Evolutionary conservation across 2,797 vertebrate genomes (phyloP).

Genomic region (Artibeus jamaicensis): DNA sequence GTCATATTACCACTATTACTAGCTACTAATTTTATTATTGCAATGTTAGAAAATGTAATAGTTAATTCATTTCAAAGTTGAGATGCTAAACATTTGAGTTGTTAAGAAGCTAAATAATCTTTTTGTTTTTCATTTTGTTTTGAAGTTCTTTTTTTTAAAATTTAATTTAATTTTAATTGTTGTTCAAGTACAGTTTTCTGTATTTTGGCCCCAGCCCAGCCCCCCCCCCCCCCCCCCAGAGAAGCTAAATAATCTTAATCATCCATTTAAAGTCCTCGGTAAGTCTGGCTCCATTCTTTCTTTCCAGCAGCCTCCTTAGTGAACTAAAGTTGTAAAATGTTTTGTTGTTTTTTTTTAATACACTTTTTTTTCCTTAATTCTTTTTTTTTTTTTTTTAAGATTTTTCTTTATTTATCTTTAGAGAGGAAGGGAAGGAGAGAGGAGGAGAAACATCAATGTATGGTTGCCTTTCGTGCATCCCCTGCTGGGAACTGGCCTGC

Average conservation of each 20-base stretch:
- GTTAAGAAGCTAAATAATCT: background rate
- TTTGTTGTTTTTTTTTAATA: too few species aligned
- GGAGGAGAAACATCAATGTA: too few species aligned
- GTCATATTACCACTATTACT: background rate
- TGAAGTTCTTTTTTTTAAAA: too few species aligned
- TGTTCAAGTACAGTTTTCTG: too few species aligned
- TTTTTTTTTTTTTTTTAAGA: too few species aligned
- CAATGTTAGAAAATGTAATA: conserved; percentile 13
- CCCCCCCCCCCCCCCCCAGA: background rate
- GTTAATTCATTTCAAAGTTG: background rate
- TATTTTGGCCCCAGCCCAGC: too few species aligned
- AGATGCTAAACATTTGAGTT: background rate
- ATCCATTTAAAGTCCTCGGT: background rate
- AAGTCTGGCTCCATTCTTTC: background rate
- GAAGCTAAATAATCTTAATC: background rate
- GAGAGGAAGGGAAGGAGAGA: too few species aligned
- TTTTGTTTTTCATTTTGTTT: background rate
- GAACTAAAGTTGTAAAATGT: background rate
- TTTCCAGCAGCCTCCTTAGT: background rate
- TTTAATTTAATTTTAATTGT: too few species aligned
- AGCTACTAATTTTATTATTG: background rate
- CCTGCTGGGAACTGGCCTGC: too few species aligned
- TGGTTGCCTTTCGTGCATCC: too few species aligned
- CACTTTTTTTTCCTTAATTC: too few species aligned
- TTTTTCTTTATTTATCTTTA: too few species aligned